phyloP scores from a whole-genome alignment of 2,113 vertebrate genomes.

The Budorcas taxicolor region DNA sequence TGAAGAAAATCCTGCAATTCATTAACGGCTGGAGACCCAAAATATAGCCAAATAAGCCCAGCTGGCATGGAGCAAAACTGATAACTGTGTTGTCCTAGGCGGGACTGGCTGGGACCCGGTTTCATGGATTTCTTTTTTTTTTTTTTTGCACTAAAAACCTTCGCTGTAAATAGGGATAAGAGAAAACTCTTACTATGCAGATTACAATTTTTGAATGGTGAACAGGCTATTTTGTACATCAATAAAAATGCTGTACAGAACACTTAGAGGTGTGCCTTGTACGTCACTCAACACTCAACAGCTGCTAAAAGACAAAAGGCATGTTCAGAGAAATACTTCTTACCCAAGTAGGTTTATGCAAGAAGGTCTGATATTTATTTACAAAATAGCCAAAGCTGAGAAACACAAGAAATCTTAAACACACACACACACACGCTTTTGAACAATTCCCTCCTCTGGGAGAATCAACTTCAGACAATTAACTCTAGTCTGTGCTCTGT shows the following conservation, averaged over 20 bases:
- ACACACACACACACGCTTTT: slow-evolving; percentile 56
- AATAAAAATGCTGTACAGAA: slow-evolving; percentile 79
- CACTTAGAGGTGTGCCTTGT: slow-evolving; percentile 84
- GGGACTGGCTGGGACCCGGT: slow-evolving; percentile 72
- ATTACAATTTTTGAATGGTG: slow-evolving; percentile 80
- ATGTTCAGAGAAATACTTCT: slow-evolving; percentile 55
- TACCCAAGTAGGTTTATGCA: slow-evolving; percentile 60
- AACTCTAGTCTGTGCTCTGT: slow-evolving; percentile 67
- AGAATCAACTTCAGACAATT: slow-evolving; percentile 41
- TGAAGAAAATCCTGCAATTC: slow-evolving; percentile 98
- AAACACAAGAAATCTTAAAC: slow-evolving; percentile 59
- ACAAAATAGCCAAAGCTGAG: slow-evolving; percentile 80
- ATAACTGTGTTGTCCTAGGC: slow-evolving; percentile 28
- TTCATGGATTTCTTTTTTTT: slow-evolving; percentile 52
- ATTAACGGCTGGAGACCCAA: slow-evolving; percentile 98
- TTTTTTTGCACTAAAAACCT: slow-evolving; percentile 86
- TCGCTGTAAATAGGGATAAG: slow-evolving; percentile 83
- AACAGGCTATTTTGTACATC: slow-evolving; percentile 79
- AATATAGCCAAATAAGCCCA: slow-evolving; percentile 80
- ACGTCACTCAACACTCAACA: slow-evolving; percentile 80
- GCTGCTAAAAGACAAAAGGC: slow-evolving; percentile 84
- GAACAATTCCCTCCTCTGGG: slow-evolving; percentile 56
- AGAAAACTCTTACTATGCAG: slow-evolving; percentile 87
- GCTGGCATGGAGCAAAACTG: slow-evolving; percentile 54
- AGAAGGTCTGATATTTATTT: slow-evolving; percentile 82